phyloP scores from a whole-genome alignment of 2,888 invertebrate species.

The Ectemnius lituratus region DNA sequence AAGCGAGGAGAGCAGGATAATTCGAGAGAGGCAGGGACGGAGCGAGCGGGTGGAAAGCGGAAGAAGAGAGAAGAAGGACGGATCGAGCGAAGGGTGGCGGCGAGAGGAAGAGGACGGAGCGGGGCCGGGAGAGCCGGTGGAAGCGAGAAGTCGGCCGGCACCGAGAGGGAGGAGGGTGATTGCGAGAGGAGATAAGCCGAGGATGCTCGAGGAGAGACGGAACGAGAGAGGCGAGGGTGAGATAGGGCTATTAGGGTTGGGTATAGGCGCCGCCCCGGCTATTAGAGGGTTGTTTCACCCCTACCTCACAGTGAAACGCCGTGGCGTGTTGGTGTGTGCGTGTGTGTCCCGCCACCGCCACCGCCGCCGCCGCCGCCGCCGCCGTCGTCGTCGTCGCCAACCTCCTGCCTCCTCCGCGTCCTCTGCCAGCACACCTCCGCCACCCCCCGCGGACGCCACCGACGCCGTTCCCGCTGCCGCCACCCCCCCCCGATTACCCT shows the following conservation, averaged over 20 bases:
- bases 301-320: constrained; percentile 58
- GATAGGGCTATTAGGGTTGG: constrained; percentile 77
- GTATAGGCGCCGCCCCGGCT: constrained; percentile 77
- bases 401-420: constrained; percentile 12
- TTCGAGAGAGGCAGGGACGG: no score
- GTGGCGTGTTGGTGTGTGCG: constrained; percentile 38
- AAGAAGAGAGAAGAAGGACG: constrained; percentile 28
- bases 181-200: constrained; percentile 57
- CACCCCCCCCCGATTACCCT: constrained; percentile 24
- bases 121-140: constrained; percentile 9
- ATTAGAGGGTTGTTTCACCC: constrained; percentile 77
- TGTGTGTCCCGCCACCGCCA: constrained; percentile 39
- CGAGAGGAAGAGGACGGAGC: constrained; percentile 26
- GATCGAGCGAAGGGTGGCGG: constrained; percentile 37
- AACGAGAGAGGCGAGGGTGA: constrained; percentile 68
- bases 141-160: constrained; percentile 29
- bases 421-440: constrained; percentile 15
- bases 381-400: constrained; percentile 23
- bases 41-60: constrained; percentile 14
- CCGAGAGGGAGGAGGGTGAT: constrained; percentile 30
- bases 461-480: not conserved
- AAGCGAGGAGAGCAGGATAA: no score
- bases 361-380: constrained; percentile 16
- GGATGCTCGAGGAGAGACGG: constrained; percentile 60
- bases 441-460: constrained; percentile 10